Evolutionary conservation across 1,140 invertebrate species (phyloP).

Genomic region (Coptotermes formosanus): DNA sequence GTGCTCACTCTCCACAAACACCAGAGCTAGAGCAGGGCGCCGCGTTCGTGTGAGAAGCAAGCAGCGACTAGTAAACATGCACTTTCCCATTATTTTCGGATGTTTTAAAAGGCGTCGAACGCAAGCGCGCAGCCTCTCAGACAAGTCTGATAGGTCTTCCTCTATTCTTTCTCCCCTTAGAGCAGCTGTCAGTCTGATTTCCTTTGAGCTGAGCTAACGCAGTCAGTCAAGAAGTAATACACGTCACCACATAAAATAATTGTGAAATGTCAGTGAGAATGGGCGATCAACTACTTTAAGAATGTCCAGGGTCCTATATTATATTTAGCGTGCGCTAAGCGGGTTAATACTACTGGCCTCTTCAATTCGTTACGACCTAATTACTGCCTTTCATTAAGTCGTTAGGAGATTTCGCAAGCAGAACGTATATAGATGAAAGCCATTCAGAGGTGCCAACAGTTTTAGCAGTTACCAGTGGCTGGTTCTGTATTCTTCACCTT

Average conservation of each 20-base stretch:
- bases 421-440: too few species aligned
- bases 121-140: neutral
- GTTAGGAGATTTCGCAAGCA: too few species aligned
- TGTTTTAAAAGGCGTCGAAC: conserved; percentile 7
- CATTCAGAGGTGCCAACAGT: too few species aligned
- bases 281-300: too few species aligned
- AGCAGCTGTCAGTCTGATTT: neutral
- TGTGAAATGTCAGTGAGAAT: neutral
- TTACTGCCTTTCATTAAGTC: neutral
- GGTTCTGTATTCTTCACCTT: too few species aligned
- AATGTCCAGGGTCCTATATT: too few species aligned
- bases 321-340: neutral
- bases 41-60: neutral
- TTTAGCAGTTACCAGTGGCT: too few species aligned
- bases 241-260: neutral
- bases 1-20: too few species aligned
- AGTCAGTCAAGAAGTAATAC: neutral
- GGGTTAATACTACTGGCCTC: neutral
- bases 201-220: neutral
- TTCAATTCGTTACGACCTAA: neutral
- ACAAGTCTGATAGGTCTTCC: neutral
- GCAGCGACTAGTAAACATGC: neutral
- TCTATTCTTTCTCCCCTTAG: neutral
- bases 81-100: neutral
- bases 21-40: neutral